phyloP scores from a whole-genome alignment of 2,888 invertebrate species.

The Lordiphosa fenestrarum region DNA sequence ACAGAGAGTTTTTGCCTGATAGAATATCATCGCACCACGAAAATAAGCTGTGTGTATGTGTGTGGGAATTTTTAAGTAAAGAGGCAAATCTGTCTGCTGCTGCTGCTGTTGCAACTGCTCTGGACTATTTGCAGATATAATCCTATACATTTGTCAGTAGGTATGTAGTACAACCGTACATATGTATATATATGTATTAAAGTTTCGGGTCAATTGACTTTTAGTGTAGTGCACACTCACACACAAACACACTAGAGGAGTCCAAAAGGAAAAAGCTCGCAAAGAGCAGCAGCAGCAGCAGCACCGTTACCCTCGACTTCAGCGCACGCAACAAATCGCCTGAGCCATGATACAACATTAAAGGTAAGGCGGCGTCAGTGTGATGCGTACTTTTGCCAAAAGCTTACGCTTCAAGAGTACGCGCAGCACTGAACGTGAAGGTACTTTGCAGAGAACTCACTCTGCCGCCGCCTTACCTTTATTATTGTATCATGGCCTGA shows the following conservation, averaged over 20 bases:
- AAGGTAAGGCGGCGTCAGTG: no score
- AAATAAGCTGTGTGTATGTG: constrained; percentile 3
- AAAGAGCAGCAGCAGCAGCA: constrained; percentile 37
- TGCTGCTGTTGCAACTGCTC: constrained; percentile 25
- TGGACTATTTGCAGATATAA: constrained; percentile 15
- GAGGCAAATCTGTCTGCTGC: constrained; percentile 34
- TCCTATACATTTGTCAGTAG: constrained; percentile 14
- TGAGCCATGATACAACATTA: constrained; percentile 29
- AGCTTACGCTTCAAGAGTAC: no score
- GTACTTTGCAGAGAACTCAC: no score
- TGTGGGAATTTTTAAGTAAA: constrained; percentile 28
- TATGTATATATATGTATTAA: constrained; percentile 22
- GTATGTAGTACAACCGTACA: background rate
- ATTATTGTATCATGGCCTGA: constrained; percentile 41
- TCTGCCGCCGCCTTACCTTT: no score
- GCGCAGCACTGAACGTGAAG: no score
- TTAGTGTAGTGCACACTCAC: constrained; percentile 64
- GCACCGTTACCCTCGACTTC: constrained; percentile 39
- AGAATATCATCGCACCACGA: constrained; percentile 11
- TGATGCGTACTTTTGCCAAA: no score
- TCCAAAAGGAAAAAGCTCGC: constrained; percentile 54
- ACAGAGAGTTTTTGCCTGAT: constrained; percentile 15
- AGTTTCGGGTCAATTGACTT: constrained; percentile 72
- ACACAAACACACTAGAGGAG: constrained; percentile 23
- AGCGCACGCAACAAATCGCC: constrained; percentile 66